A percentile compares a stretch with the other conserved stretches of the same genome.
Evolutionary conservation across 2,888 invertebrate genomes (phyloP).

Genomic region (Aleiodes testaceus): DNA sequence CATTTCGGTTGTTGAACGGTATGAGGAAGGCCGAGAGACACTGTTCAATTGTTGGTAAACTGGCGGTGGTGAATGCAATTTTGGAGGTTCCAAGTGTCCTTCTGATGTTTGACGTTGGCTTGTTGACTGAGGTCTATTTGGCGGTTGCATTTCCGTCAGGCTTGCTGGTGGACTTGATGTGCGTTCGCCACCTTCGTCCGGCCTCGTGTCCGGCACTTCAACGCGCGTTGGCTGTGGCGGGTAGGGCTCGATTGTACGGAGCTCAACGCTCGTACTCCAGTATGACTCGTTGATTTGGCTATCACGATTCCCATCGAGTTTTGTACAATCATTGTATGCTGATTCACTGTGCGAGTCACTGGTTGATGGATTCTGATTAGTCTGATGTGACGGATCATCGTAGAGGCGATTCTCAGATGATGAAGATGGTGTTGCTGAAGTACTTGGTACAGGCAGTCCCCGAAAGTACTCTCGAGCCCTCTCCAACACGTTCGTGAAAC

Average conservation of each 20-base stretch:
- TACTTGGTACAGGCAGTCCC: conserved; percentile 81
- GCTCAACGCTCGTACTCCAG: conserved; percentile 61
- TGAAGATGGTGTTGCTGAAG: conserved; percentile 61
- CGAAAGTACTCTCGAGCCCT: conserved; percentile 89
- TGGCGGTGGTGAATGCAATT: conserved; percentile 60
- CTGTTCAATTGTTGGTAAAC: conserved; percentile 66
- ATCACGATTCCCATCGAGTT: conserved; percentile 45
- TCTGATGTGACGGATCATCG: conserved; percentile 32
- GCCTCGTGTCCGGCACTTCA: conserved; percentile 69
- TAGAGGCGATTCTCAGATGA: conserved; percentile 30
- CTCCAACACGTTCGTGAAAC: conserved; percentile 87
- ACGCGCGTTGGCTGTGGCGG: conserved; percentile 69
- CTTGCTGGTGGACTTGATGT: conserved; percentile 51
- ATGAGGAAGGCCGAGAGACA: conserved; percentile 60
- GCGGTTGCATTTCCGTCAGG: conserved; percentile 68
- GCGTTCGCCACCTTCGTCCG: conserved; percentile 58
- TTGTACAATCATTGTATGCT: conserved; percentile 38
- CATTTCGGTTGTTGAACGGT: conserved; percentile 46
- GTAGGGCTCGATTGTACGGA: conserved; percentile 63
- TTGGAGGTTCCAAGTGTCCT: conserved; percentile 61
- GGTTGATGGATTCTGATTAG: not conserved
- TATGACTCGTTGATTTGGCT: conserved; percentile 53
- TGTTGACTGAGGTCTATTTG: conserved; percentile 52
- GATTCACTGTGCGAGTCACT: not conserved
- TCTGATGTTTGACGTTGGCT: conserved; percentile 48